Conservation (phyloP, 2,113 vertebrate species). For the Oreotragus oreotragus region DNA sequence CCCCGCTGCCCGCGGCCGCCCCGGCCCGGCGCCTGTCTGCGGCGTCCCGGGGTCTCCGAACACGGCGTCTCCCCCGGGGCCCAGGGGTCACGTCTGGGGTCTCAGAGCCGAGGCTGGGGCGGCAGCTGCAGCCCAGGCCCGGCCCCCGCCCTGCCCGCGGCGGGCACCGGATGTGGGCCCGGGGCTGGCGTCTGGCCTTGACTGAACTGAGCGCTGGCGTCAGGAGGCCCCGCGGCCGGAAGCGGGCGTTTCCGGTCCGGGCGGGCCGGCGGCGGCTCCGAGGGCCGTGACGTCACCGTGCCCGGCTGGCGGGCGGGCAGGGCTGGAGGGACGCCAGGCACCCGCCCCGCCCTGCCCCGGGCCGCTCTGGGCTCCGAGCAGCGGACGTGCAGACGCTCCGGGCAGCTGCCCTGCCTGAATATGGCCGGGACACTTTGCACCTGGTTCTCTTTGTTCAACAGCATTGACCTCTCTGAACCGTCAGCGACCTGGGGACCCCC, state of each 20-base stretch:
- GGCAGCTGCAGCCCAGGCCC: rapidly evolving
- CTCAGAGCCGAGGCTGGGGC: not conserved
- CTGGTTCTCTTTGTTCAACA: not conserved
- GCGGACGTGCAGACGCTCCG: rapidly evolving
- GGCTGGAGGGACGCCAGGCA: not conserved
- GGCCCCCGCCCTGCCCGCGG: rapidly evolving
- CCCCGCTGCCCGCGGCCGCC: too few species aligned
- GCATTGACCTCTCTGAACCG: rapidly evolving
- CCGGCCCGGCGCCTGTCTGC: rapidly evolving
- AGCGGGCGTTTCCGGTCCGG: not conserved
- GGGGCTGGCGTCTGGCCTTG: not conserved
- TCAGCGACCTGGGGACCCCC: not conserved
- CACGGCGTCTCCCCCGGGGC: not conserved
- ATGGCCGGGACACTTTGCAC: rapidly evolving
- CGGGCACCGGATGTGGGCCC: not conserved
- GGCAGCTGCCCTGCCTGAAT: rapidly evolving
- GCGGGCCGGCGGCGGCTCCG: not conserved
- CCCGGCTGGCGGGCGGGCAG: not conserved
- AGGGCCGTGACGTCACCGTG: not conserved
- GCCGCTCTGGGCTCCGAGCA: not conserved
- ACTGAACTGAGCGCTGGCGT: not conserved
- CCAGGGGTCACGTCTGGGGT: not conserved
- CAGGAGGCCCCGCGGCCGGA: not conserved
- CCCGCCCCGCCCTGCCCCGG: rapidly evolving
- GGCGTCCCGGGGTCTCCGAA: not conserved